phyloP scores from a whole-genome alignment of 2,888 invertebrate genomes.

The Drosophila anceps region DNA sequence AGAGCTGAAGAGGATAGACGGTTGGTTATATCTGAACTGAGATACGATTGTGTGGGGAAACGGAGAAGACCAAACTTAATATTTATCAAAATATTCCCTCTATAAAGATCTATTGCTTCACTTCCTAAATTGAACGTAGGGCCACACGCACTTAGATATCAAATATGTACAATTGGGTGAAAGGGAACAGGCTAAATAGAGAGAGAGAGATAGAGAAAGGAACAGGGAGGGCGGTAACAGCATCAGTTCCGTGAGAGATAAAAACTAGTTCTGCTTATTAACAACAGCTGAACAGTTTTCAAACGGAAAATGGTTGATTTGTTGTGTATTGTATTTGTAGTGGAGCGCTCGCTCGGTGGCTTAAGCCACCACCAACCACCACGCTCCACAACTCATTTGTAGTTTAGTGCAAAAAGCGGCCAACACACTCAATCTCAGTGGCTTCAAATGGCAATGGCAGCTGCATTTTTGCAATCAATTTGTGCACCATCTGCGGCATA shows the following conservation, averaged over 20 bases:
- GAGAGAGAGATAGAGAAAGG: background rate
- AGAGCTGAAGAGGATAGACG: background rate
- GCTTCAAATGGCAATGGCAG: slow-evolving; percentile 75
- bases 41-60: slow-evolving; percentile 14
- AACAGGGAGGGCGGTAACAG: slow-evolving; percentile 9
- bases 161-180: slow-evolving; percentile 36
- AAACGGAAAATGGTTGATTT: slow-evolving; percentile 21
- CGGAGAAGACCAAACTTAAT: slow-evolving; percentile 4
- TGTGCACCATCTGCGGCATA: slow-evolving; percentile 88
- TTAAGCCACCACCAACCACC: slow-evolving; percentile 8
- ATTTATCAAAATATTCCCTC: background rate
- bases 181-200: background rate
- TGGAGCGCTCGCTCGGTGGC: slow-evolving; percentile 4
- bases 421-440: slow-evolving; percentile 9
- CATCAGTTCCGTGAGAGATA: slow-evolving; percentile 27
- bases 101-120: background rate
- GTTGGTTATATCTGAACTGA: slow-evolving; percentile 23
- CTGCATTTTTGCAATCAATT: slow-evolving; percentile 94
- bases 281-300: slow-evolving; percentile 25
- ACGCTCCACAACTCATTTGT: slow-evolving; percentile 23
- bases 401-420: slow-evolving; percentile 17
- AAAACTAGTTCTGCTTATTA: slow-evolving; percentile 11
- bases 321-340: slow-evolving; percentile 23
- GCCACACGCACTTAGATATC: slow-evolving; percentile 41
- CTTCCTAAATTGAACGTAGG: slow-evolving; percentile 30